Conservation (phyloP, 2,113 vertebrate species). For the Heliornis fulica region DNA sequence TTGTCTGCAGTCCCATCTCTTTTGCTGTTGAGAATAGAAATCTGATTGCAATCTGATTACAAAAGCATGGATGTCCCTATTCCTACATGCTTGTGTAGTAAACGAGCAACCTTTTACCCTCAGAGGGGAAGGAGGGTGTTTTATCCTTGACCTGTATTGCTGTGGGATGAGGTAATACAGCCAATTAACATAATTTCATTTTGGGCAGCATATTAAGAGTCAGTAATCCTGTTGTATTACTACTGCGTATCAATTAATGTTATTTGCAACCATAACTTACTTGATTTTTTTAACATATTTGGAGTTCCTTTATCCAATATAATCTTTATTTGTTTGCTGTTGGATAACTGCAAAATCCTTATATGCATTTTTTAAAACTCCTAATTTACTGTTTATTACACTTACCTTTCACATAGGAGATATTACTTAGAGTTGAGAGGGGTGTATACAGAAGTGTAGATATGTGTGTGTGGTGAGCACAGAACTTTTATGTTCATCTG, state of each 20-base stretch:
- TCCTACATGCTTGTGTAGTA: not conserved
- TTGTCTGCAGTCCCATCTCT: not conserved
- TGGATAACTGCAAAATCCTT: not conserved
- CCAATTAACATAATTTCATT: not conserved
- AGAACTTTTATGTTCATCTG: not conserved
- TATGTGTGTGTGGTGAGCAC: not conserved
- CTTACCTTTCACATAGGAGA: not conserved
- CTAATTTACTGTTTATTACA: not conserved
- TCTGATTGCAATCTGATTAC: not conserved
- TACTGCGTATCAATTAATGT: not conserved
- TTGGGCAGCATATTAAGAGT: not conserved
- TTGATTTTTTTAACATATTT: not conserved
- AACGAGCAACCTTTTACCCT: not conserved
- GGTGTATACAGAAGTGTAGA: not conserved
- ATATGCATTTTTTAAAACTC: not conserved
- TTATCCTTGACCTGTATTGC: not conserved
- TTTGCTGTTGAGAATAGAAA: not conserved
- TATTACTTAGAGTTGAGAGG: not conserved
- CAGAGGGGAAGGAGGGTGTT: not conserved
- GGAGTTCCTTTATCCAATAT: not conserved
- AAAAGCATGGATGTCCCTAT: not conserved
- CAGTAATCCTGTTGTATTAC: not conserved
- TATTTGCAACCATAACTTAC: not conserved
- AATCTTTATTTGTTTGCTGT: not conserved
- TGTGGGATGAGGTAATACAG: not conserved